These are phyloP conservation scores for Eumacrocentrus americanus DNA, from an alignment of 2,888 invertebrate genomes.

Conservation along the genomic window DNA sequence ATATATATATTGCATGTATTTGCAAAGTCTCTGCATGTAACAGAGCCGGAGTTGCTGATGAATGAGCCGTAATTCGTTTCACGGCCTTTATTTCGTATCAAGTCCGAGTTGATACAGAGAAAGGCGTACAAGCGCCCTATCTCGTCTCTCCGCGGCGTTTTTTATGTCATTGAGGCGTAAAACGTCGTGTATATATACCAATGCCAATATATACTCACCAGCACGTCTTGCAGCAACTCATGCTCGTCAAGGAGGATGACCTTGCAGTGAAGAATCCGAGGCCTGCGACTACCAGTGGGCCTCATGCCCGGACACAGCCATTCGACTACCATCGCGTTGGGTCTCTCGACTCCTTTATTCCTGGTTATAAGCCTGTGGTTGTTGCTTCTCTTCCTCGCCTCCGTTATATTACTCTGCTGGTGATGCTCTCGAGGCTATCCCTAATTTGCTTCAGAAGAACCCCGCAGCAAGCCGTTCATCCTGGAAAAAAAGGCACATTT, in stretches of 20 bases:
- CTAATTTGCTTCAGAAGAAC: too few relatives aligned
- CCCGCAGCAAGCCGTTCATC: too few relatives aligned
- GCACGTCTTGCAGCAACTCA: constrained; percentile 86
- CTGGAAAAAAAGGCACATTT: too few relatives aligned
- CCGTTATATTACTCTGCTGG: too few relatives aligned
- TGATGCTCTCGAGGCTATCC: too few relatives aligned
- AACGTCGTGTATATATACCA: not conserved
- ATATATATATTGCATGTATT: not conserved
- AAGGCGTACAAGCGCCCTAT: not conserved
- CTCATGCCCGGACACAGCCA: constrained; percentile 60
- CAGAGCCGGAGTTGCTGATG: constrained; percentile 26
- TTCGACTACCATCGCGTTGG: constrained; percentile 56
- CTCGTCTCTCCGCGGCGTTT: not conserved
- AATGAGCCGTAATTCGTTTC: constrained; percentile 27
- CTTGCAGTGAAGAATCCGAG: constrained; percentile 76
- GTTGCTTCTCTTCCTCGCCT: constrained; percentile 18
- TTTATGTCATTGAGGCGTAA: not conserved
- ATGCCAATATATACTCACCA: constrained; percentile 67
- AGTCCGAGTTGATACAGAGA: not conserved
- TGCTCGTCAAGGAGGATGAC: constrained; percentile 89
- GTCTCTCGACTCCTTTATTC: constrained; percentile 22
- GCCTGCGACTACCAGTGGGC: constrained; percentile 64
- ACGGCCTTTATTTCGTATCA: not conserved
- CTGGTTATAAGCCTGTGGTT: too few relatives aligned
- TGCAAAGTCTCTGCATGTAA: constrained; percentile 5